These are phyloP conservation scores for human (Homo sapiens) DNA, from an alignment of 2,113 vertebrate genomes.

Conservation along the genomic window DNA sequence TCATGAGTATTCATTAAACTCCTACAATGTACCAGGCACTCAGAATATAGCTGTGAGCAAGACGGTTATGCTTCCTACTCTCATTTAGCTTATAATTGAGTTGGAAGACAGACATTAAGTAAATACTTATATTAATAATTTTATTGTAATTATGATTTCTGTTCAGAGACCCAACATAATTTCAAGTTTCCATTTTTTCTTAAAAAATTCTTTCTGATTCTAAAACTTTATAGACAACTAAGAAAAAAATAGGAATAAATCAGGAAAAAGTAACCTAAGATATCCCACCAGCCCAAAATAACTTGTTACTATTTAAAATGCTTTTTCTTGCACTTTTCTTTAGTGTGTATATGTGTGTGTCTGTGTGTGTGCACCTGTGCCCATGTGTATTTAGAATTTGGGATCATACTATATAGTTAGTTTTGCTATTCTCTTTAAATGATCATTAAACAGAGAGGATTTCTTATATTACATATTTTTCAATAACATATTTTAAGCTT, in stretches of 20 bases:
- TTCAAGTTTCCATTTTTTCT: neutral
- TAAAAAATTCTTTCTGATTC: neutral
- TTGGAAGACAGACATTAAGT: neutral
- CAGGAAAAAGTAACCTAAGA: neutral
- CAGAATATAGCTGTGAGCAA: neutral
- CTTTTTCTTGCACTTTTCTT: neutral
- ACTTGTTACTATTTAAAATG: neutral
- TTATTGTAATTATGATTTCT: neutral
- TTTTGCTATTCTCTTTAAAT: conserved; percentile 6
- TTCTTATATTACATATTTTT: neutral
- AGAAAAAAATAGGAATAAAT: neutral
- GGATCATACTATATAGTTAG: neutral
- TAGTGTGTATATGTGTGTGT: accelerated
- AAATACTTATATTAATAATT: neutral
- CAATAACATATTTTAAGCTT: neutral
- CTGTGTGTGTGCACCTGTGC: accelerated
- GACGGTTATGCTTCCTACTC: neutral
- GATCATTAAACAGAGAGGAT: neutral
- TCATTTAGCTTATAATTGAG: neutral
- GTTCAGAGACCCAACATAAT: neutral
- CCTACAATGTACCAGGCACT: neutral
- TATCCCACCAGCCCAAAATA: neutral
- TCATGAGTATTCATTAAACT: neutral
- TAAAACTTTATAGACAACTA: neutral
- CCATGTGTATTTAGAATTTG: too few species aligned